Conservation (phyloP, 2,888 invertebrate species). For the Brachypterus glaber region DNA sequence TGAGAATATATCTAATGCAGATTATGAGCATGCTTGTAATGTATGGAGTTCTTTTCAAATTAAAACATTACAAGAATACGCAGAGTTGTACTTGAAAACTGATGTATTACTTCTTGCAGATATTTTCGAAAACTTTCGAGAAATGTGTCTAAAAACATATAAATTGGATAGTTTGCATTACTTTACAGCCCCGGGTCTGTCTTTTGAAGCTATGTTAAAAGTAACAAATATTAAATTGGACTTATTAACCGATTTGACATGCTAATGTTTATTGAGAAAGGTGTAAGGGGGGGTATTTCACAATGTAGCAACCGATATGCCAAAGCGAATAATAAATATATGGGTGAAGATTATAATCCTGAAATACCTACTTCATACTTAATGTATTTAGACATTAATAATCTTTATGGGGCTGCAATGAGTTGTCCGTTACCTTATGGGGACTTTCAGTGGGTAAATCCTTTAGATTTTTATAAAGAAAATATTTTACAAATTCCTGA, state of each 20-base stretch:
- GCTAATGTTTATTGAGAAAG: conserved; percentile 26
- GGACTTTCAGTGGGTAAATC: conserved; percentile 25
- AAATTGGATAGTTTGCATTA: conserved; percentile 28
- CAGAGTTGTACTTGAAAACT: conserved; percentile 31
- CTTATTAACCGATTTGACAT: conserved; percentile 27
- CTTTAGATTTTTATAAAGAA: conserved; percentile 2
- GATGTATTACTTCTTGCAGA: conserved; percentile 34
- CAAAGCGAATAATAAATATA: conserved; percentile 33
- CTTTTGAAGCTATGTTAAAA: conserved; percentile 28
- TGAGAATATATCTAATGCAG: conserved; percentile 19
- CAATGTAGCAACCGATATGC: conserved; percentile 26
- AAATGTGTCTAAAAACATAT: conserved; percentile 25
- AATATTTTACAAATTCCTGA: not conserved
- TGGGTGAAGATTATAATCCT: conserved; percentile 24
- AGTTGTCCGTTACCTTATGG: conserved; percentile 23
- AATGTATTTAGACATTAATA: conserved; percentile 30
- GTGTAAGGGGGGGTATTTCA: conserved; percentile 30
- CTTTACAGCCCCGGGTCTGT: conserved; percentile 26
- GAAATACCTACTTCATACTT: conserved; percentile 21
- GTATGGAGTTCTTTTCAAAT: conserved; percentile 31
- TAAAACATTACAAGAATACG: conserved; percentile 30
- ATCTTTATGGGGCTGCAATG: conserved; percentile 26
- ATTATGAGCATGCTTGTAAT: conserved; percentile 30
- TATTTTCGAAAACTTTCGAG: conserved; percentile 34
- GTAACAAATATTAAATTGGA: conserved; percentile 22